phyloP scores from a whole-genome alignment of 2,888 invertebrate species.

The Eulithis prunata region DNA sequence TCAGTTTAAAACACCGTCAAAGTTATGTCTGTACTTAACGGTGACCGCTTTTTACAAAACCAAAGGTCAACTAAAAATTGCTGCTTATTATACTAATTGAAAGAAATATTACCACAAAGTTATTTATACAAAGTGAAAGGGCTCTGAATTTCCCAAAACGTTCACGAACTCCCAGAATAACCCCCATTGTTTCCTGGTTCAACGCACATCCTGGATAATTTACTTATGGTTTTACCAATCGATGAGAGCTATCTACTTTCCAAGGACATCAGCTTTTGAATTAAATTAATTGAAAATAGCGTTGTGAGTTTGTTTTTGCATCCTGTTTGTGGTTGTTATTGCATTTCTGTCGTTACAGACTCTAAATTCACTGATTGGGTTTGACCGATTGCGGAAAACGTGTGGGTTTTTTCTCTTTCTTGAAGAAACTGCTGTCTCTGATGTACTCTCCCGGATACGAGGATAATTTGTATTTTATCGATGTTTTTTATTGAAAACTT shows the following conservation, averaged over 20 bases:
- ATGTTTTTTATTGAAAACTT: no score
- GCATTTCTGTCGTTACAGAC: slow-evolving; percentile 32
- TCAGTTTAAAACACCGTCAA: background rate
- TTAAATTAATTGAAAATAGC: slow-evolving; percentile 37
- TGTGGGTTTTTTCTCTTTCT: slow-evolving; percentile 10
- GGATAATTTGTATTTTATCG: no score
- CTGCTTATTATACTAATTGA: background rate
- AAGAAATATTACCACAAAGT: background rate
- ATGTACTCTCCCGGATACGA: background rate
- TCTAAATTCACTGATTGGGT: slow-evolving; percentile 21
- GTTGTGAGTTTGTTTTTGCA: slow-evolving; percentile 33
- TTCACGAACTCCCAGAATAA: slow-evolving; percentile 16
- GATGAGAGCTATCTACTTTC: slow-evolving; percentile 36
- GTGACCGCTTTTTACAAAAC: background rate
- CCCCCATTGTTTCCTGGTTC: slow-evolving; percentile 33
- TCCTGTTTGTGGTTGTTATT: slow-evolving; percentile 44
- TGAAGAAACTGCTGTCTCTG: background rate
- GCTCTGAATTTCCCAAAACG: slow-evolving; percentile 23
- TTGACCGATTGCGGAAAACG: background rate
- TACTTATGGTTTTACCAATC: slow-evolving; percentile 37
- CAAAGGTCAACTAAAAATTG: background rate
- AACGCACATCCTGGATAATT: slow-evolving; percentile 35
- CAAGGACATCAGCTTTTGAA: slow-evolving; percentile 39
- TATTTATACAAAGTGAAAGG: slow-evolving; percentile 28
- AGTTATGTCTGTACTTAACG: background rate